Conservation (phyloP, 2,888 invertebrate species). For the Augochlorella aurata region DNA sequence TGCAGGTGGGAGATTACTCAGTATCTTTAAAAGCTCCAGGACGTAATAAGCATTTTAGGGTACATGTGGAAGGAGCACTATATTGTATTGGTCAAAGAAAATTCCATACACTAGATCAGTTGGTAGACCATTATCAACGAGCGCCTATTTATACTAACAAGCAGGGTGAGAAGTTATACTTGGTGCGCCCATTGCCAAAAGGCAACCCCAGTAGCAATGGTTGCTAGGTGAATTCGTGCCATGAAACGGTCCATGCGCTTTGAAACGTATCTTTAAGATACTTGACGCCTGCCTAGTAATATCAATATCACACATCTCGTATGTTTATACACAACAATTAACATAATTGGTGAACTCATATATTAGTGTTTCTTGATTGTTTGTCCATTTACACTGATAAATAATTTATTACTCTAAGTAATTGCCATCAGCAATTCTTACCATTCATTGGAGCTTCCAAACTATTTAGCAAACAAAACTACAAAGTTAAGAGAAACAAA, state of each 20-base stretch:
- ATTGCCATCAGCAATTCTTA: conserved; percentile 59
- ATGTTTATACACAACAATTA: conserved; percentile 79
- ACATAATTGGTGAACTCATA: conserved; percentile 78
- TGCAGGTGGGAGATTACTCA: conserved; percentile 98
- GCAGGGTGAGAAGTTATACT: conserved; percentile 98
- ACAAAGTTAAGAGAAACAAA: conserved; percentile 49
- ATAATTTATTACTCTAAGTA: conserved; percentile 75
- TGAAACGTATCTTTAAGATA: conserved; percentile 67
- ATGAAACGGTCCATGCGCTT: conserved; percentile 68
- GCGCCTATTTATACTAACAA: conserved; percentile 99
- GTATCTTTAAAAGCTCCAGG: conserved; percentile 98
- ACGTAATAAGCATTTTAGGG: conserved; percentile 99
- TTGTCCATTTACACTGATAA: conserved; percentile 75
- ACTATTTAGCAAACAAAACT: conserved; percentile 60
- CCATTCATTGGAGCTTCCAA: conserved; percentile 69
- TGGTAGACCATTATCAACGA: conserved; percentile 99
- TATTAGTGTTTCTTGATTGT: conserved; percentile 78
- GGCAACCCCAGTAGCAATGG: conserved; percentile 81
- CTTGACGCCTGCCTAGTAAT: conserved; percentile 76
- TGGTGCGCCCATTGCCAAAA: conserved; percentile 95
- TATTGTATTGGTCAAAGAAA: conserved; percentile 99
- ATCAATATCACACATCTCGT: conserved; percentile 73
- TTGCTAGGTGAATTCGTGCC: conserved; percentile 77
- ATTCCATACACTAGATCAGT: conserved; percentile 96
- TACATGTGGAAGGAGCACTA: conserved; percentile 95